phyloP scores from a whole-genome alignment of 2,888 invertebrate genomes.

The Pollenia labialis region DNA sequence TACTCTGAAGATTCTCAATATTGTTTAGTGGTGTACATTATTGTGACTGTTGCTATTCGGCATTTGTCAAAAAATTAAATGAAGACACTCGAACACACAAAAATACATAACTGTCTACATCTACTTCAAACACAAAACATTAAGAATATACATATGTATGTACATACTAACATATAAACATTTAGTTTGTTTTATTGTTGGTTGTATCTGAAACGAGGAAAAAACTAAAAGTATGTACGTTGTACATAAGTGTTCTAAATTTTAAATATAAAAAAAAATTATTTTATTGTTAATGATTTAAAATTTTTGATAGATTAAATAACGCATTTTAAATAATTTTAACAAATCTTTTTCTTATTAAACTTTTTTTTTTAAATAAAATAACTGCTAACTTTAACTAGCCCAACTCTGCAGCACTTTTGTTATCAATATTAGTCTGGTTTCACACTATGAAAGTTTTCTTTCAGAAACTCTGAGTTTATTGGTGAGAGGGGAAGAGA shows the following conservation, averaged over 20 bases:
- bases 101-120: not conserved
- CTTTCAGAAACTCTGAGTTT: no score
- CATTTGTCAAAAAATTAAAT: constrained; percentile 54
- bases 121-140: constrained; percentile 26
- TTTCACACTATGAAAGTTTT: no score
- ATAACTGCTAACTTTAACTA: not conserved
- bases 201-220: not conserved
- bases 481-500: no score
- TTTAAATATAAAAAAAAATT: constrained; percentile 35
- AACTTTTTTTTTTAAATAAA: not conserved
- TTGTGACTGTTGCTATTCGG: constrained; percentile 47
- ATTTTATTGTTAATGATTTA: not conserved
- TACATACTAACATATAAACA: not conserved
- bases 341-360: no score
- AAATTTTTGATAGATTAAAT: not conserved
- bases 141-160: not conserved
- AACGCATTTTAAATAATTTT: not conserved
- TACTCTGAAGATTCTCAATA: constrained; percentile 18
- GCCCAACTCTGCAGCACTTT: not conserved
- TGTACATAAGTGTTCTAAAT: not conserved
- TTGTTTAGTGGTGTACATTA: constrained; percentile 4
- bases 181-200: constrained; percentile 17
- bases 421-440: not conserved
- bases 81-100: constrained; percentile 24
- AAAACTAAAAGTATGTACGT: not conserved